Base-by-base conservation (phyloP, 2,113 vertebrate genomes). In the Eudyptes chrysolophus region DNA sequence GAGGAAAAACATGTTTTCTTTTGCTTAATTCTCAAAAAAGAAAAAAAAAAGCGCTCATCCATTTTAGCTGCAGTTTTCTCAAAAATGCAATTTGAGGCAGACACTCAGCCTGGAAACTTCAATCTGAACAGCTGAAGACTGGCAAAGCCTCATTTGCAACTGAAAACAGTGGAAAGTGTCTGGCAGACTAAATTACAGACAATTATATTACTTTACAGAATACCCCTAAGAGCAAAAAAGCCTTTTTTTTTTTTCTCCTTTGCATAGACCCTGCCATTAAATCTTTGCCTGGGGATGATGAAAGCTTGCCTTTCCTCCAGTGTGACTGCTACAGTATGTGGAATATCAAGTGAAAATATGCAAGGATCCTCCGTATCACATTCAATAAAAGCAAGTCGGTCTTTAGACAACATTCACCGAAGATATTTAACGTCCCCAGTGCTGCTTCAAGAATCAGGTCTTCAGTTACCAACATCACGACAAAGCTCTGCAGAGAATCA, bases 121-220 rank as follows among this genome's bases (percentile, higher is more conserved):
- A 49, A 34, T 75, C 62, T 57, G 75, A 92, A 32, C 10, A 69
- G 61, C 49, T 81, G 82, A 86, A 72, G 49, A 17, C 38, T 88
- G 64, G 78, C 60, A 94, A 78, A 93, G 42, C 30, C 48, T 71
- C 81, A 81, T 81, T 42, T 89, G 51, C 90, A 86, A 55, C 69
- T 51, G 38, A 58, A 90, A 92, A 55, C 55, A 78, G 71, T 55
- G 64, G 76, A 90, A 90, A 93, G 76, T n/a, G 32, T 78, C 90
- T 88, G 79, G 68, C 52, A 95, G 55, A 66, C 76, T 89, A 55
- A 70, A 71, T 34, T 30, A 74, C 30, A 51, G 34, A 54, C 62
- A 77, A 38, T 13, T 4, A 15, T 46, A 77, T 6, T 93, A n/a
- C 71, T 92, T 93, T 61, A 90, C 13, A 81, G 32, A 92, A 38